Evolutionary conservation across 1,140 invertebrate genomes (phyloP), one percentile per base, ranked within the genome.

Genomic region (Neomicropteryx cornuta): DNA sequence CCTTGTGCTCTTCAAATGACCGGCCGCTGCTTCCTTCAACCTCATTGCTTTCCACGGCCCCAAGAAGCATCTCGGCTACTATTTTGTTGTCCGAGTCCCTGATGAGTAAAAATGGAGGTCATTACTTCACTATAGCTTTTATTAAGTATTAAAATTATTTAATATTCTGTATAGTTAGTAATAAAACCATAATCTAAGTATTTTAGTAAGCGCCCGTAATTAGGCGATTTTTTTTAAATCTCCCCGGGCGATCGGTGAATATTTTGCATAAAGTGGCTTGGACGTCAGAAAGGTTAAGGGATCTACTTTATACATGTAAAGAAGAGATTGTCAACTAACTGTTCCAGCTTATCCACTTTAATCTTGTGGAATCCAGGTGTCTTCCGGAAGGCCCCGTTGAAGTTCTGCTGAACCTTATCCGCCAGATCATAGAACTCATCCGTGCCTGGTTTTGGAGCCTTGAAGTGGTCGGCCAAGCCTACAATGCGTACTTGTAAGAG

Each of bases 321-420:
- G n/a, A n/a, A n/a, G n/a, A n/a, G n/a, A n/a, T n/a, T n/a, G n/a
- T n/a, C 41, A 33, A 70, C 74, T 66, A 58, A 87, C 84, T 77
- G 76, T 62, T 76, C 72, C 19, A 89, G 75, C 14, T 83, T 74
- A 22, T 76, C 72, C 2, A 90, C 71, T 18, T 68, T 59, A 1
- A 86, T 58, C 40, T 74, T 71, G 41, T 80, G 71, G 51, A 84
- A 90, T 6, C 85, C 86, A n/a, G 81, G 75, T 29, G 81, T 63
- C 34, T 73, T 66, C 13, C 58, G 58, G 13, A 90, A 58, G 5
- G 77, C 68, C 2, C 71, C 68, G 20, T 70, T 70, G 36, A 90
- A 74, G 17, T 70, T 79, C 31, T 72, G 66, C 0, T 69, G 66
- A 14, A 92, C 76, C 8, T 71, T 75, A 22, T 76, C 74, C 1